phyloP scores from a whole-genome alignment of 2,113 vertebrate genomes.

The human region GRCh38 chr1:167340501-167341000 shows the following conservation, averaged over 20 bases:
- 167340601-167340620: no score
- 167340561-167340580: no score
- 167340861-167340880: not conserved
- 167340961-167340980: no score
- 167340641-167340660: no score
- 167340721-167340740: not conserved
- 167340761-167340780: not conserved
- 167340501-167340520: no score
- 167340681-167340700: no score
- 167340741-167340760: not conserved
- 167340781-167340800: not conserved
- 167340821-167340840: not conserved
- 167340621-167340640: no score
- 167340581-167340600: no score
- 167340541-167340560: no score
- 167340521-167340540: no score
- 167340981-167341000: not conserved
- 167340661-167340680: no score
- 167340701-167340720: no score
- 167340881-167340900: not conserved
- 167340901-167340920: not conserved
- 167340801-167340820: not conserved
- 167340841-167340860: not conserved
- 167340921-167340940: not conserved
- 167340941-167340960: not conserved